Evolutionary conservation across 2,797 vertebrate species (phyloP), one percentile per base, ranked within the genome.

Genomic region (Hephaestus fuliginosus): DNA sequence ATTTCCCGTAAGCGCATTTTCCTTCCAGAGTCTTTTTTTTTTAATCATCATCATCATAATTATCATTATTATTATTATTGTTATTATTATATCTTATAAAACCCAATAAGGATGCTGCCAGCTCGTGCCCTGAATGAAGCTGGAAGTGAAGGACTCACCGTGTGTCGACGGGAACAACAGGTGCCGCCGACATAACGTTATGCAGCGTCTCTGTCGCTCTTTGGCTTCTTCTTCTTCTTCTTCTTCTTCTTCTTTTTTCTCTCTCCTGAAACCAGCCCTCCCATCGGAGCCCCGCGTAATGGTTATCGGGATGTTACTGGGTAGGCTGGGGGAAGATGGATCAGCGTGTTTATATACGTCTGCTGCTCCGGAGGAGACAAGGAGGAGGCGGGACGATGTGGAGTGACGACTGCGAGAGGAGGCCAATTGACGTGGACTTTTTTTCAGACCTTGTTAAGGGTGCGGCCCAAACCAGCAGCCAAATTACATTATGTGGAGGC

Each of bases 311-410:
- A 92, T 94, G 94, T 94, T 93, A 94, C 93, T 88, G 91, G 93
- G 93, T 87, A 93, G 70, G 91, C 93, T 92, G 88, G 87, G 71
- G 89, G 88, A 88, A 89, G 92, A 94, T 88, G 90, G 91, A 90
- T 88, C 91, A 62, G 85, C 73, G 87, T 88, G 91, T 91, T 94
- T 95, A 92, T 94, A 94, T 94, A 93, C 89, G 90, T 90, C 89
- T 83, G 88, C 86, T 84, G 90, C 89, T 72, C 83, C 84, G 83
- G 84, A 87, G 90, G 66, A 84, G 90, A 91, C 85, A 64, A 87
- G 86, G 78, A 73, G 88, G 87, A 81, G 94, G 92, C 78, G 89
- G 92, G 88, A 76, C 88, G 5, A 69, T 62, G 74, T 15, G 63
- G 74, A 83, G 84, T 94, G 94, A 94, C 93, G 94, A 74, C 76